Conservation (phyloP, 2,797 vertebrate species). For the Clarias pachynema region DNA sequence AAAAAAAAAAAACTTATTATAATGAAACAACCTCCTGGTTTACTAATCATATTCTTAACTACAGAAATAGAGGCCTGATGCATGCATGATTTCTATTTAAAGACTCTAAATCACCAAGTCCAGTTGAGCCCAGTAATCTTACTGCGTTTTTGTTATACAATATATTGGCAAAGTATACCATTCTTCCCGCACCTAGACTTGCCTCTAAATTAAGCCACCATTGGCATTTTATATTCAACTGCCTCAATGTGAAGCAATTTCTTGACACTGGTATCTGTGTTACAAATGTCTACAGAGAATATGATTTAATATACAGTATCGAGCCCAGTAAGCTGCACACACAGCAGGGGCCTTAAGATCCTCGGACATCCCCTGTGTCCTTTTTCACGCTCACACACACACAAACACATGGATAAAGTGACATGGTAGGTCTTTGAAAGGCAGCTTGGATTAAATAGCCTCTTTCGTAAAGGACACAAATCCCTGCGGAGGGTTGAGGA, state of each 20-base stretch:
- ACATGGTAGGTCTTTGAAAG: conserved; percentile 56
- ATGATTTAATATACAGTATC: conserved; percentile 17
- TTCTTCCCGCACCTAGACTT: background rate
- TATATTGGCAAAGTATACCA: conserved; percentile 8
- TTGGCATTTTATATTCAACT: conserved; percentile 15
- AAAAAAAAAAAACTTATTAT: background rate
- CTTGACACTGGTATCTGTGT: conserved; percentile 26
- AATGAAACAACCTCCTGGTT: background rate
- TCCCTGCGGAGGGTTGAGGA: conserved; percentile 42
- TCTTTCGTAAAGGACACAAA: conserved; percentile 57
- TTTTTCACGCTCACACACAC: background rate
- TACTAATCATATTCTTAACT: background rate
- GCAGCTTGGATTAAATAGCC: conserved; percentile 64
- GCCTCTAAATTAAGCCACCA: conserved; percentile 13
- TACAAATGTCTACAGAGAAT: conserved; percentile 22
- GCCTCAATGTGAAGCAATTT: conserved; percentile 17
- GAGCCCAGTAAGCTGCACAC: conserved; percentile 24
- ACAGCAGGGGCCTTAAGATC: conserved; percentile 35
- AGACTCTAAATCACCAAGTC: background rate
- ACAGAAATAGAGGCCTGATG: background rate
- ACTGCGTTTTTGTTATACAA: background rate
- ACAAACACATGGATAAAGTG: background rate
- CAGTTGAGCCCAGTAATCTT: background rate
- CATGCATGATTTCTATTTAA: background rate
- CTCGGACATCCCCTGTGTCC: conserved; percentile 22